Evolutionary conservation across 2,113 vertebrate species (phyloP).

Genomic region (Zingel zingel): DNA sequence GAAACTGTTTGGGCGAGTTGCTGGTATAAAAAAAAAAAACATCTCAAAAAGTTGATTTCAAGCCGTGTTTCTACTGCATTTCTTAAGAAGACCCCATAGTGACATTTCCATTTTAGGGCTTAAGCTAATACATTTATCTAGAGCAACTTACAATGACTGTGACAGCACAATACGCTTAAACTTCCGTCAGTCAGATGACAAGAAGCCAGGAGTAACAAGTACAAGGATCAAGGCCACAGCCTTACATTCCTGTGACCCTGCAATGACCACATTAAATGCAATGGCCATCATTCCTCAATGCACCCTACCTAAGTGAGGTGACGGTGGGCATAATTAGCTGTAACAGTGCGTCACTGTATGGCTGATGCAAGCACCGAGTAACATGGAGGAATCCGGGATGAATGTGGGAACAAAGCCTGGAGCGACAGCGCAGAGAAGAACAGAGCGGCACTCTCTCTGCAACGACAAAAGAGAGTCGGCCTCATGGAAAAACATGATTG

Average conservation of each 20-base stretch:
- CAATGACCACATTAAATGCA: slow-evolving; percentile 16
- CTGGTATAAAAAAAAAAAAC: not conserved
- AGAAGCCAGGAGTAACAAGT: not conserved
- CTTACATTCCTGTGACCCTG: slow-evolving; percentile 19
- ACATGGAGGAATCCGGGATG: slow-evolving; percentile 35
- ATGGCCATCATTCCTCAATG: slow-evolving; percentile 2
- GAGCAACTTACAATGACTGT: slow-evolving; percentile 10
- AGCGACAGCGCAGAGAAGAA: slow-evolving; percentile 43
- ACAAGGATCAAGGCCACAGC: not conserved
- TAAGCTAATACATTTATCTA: slow-evolving; percentile 17
- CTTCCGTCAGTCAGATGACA: slow-evolving; percentile 22
- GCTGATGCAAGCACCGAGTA: slow-evolving; percentile 71
- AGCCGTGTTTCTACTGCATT: not conserved
- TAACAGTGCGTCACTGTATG: slow-evolving; percentile 59
- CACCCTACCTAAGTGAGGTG: slow-evolving; percentile 22
- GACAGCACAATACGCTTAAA: slow-evolving; percentile 25
- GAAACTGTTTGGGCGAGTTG: not conserved
- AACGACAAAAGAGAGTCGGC: slow-evolving; percentile 24
- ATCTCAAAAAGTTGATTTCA: not conserved
- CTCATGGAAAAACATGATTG: slow-evolving; percentile 51
- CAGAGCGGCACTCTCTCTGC: not conserved
- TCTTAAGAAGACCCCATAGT: not conserved
- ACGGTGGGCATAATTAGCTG: slow-evolving; percentile 49
- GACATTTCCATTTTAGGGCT: slow-evolving; percentile 20
- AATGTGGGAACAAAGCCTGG: slow-evolving; percentile 40